Evolutionary conservation across 2,797 vertebrate species (phyloP), one percentile per base, ranked within the genome.

Genomic region (Trematomus bernacchii): DNA sequence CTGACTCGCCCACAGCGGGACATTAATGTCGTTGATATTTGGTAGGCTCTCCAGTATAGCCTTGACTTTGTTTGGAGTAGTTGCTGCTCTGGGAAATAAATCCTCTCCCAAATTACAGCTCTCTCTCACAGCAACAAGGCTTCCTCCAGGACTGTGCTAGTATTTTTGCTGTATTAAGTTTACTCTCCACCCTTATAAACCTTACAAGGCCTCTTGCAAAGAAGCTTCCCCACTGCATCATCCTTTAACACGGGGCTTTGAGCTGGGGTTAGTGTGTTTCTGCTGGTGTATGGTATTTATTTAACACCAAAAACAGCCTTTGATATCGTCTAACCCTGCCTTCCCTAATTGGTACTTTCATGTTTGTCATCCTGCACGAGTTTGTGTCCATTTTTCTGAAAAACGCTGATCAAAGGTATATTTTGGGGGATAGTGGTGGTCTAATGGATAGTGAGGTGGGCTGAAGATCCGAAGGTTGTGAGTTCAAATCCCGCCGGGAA

Each of bases 1-100:
- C 6, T 14, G 61, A 64, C 79, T 70, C 58, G 43, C 66, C 54
- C 23, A 40, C 30, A 44, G 71, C 2, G 33, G 43, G 44, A 19
- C 30, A 62, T 74, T 76, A 15, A 58, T 62, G 51, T 42, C 16
- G 73, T 57, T 52, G 68, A 62, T 54, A 13, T 66, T 63, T 65
- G 46, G 23, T 55, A 42, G 21, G 23, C 6, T 50, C 52, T 50
- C 65, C 43, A 54, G 12, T 43, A 15, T 33, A 44, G 47, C 54
- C 66, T 19, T 37, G 43, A 19, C 23, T 75, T 74, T 50, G 33
- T 43, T 50, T 57, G 15, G n/a, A 50, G 19, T 60, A 42, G 19
- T 44, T 60, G 57, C 66, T n/a, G 30, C 43, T 23, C 13, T n/a
- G 23, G 19, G 68, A 72, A 83, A 80, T 59, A 69, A 64, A 59